phyloP scores from a whole-genome alignment of 2,113 vertebrate genomes.

The Ursus arctos region DNA sequence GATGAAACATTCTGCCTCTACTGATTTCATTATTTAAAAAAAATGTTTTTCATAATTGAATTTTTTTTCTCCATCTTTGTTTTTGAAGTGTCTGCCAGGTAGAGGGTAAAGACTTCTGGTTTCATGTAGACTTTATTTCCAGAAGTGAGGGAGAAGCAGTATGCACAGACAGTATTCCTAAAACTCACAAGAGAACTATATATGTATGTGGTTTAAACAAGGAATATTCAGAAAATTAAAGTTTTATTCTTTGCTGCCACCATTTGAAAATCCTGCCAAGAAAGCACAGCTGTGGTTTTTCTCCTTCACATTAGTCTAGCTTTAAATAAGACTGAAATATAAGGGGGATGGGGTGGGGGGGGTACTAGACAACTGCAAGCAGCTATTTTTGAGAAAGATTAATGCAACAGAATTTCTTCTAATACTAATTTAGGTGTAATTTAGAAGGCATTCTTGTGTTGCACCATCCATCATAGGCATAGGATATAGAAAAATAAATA shows the following conservation, averaged over 20 bases:
- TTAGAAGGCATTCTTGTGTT: conserved; percentile 79
- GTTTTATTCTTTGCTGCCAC: not conserved
- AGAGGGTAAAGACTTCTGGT: not conserved
- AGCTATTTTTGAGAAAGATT: conserved; percentile 74
- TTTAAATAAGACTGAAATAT: not conserved
- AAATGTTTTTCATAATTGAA: not conserved
- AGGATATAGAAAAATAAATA: conserved; percentile 10
- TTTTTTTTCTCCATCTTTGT: not conserved
- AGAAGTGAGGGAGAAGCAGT: not conserved
- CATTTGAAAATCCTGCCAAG: not conserved
- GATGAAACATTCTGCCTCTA: not conserved
- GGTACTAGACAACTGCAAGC: conserved; percentile 24
- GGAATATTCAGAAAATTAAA: not conserved
- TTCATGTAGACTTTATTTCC: not conserved
- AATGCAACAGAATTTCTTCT: conserved; percentile 74
- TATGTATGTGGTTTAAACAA: not conserved
- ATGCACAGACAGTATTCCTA: not conserved
- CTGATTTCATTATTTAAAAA: not conserved
- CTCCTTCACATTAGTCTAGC: not conserved
- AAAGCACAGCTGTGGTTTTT: not conserved
- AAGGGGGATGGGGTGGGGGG: not conserved
- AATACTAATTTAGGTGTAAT: conserved; percentile 81
- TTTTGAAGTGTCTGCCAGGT: not conserved
- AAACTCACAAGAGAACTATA: not conserved
- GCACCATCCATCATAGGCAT: conserved; percentile 78